phyloP scores from a whole-genome alignment of 2,888 invertebrate species.

The Hyppa rectilinea region DNA sequence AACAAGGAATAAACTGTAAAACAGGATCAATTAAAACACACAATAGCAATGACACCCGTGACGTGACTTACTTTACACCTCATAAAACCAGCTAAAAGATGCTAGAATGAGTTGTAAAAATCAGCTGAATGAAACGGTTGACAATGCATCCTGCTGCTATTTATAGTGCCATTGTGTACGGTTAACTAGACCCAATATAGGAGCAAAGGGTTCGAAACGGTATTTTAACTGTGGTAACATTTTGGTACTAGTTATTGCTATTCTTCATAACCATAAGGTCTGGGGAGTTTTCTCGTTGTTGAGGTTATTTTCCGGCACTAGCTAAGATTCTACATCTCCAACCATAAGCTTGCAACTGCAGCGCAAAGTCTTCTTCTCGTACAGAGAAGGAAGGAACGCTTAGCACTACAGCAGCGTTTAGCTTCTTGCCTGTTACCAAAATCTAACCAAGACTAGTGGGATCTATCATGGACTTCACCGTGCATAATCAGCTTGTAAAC shows the following conservation, averaged over 20 bases:
- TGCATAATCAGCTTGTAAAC: too few relatives aligned
- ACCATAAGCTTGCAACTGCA: too few relatives aligned
- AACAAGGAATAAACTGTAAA: background rate
- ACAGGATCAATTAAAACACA: conserved; percentile 8
- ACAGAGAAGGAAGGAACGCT: too few relatives aligned
- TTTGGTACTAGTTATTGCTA: background rate
- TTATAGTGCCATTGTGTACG: conserved; percentile 48
- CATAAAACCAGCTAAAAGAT: conserved; percentile 27
- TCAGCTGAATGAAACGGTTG: conserved; percentile 42
- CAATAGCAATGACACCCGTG: conserved; percentile 23
- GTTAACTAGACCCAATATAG: conserved; percentile 29
- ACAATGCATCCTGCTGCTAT: conserved; percentile 53
- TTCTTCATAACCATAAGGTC: background rate
- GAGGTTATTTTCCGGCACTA: background rate
- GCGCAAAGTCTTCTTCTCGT: too few relatives aligned
- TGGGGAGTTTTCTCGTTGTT: background rate
- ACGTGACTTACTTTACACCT: conserved; percentile 24
- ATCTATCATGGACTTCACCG: too few relatives aligned
- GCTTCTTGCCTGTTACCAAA: too few relatives aligned
- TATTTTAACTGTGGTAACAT: background rate
- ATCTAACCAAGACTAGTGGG: too few relatives aligned
- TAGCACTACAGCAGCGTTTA: too few relatives aligned
- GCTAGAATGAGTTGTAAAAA: conserved; percentile 51
- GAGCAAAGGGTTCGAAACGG: conserved; percentile 8
- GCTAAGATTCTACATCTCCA: too few relatives aligned